Base-by-base conservation (phyloP, 2,797 vertebrate species). In the Melanotaenia boesemani region DNA sequence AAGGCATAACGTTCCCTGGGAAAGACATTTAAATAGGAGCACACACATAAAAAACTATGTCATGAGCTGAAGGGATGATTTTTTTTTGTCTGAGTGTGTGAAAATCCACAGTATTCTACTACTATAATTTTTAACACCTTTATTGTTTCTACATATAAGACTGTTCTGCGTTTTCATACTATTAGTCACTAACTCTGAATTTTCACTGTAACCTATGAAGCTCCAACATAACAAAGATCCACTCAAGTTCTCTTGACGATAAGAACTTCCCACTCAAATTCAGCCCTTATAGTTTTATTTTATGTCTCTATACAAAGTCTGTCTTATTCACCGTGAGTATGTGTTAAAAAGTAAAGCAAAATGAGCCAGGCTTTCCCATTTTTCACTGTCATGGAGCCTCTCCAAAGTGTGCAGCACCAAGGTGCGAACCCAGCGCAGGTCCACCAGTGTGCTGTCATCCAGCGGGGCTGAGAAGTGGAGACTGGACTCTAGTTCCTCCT, bases 301-400 rank as follows among this genome's bases (percentile, higher is more conserved):
- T 62, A 54, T 12, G 1, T 34, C 48, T 12, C 0, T 48, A 16
- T n/a, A 36, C 12, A 67, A 55, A 64, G 56, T 1, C 1, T 3
- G 0, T 71, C 18, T 15, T 46, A 69, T 70, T 88, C 69, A 94
- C 92, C 82, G 36, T 63, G 92, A 91, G 69, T 89, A 56, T 67
- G 85, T 74, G 83, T 98, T 99, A 88, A 97, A 99, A 56, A 96
- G 90, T 70, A 98, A 85, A 64, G 96, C 96, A 74, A 97, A 94
- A 70, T 97, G 95, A 55, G 94, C 94, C 41, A 99, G 89, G 7
- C 88, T 89, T 94, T 98, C 97, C 97, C 98, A 99, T 88, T 95
- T 97, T 74, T 92, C 92, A 70, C 92, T 89, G 48, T 94, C 83
- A 89, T 96, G 95, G 13, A 99, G 93, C 74, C 93, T 48, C 88